phyloP scores from a whole-genome alignment of 2,113 vertebrate species.

The Thryonomys swinderianus region DNA sequence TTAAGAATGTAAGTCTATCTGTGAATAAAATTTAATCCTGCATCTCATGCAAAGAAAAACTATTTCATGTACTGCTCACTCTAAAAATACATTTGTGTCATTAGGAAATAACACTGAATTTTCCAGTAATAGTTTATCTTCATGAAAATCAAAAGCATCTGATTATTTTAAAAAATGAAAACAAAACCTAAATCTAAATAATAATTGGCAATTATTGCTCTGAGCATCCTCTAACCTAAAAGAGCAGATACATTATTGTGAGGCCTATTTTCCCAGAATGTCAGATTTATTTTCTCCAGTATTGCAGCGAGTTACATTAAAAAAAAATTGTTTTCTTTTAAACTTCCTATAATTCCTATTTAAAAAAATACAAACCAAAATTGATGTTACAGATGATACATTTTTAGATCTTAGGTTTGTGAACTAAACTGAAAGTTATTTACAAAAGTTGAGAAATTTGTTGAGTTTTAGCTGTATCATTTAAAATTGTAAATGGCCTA shows the following conservation, averaged over 20 bases:
- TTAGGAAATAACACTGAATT: not conserved
- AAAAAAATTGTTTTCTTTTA: constrained; percentile 33
- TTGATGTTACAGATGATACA: not conserved
- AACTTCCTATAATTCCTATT: not conserved
- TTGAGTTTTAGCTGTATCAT: not conserved
- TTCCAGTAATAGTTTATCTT: not conserved
- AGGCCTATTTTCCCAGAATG: not conserved
- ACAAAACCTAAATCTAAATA: not conserved
- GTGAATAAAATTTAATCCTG: not conserved
- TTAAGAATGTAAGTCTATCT: not conserved
- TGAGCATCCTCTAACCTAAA: not conserved
- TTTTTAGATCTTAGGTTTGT: not conserved
- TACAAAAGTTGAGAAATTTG: not conserved
- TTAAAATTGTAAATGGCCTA: not conserved
- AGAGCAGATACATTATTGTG: not conserved
- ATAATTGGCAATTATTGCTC: not conserved
- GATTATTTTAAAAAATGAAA: not conserved
- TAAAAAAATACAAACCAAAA: not conserved
- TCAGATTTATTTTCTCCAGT: not conserved
- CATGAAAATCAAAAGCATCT: constrained; percentile 6
- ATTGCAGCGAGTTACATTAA: not conserved
- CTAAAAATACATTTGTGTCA: not conserved
- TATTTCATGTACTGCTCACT: not conserved
- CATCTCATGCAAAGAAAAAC: not conserved
- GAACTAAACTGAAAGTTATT: not conserved